Percentiles rank a stretch among this genome's conserved stretches.
phyloP scores from a whole-genome alignment of 2,888 invertebrate genomes.

The Cryptus armator region DNA sequence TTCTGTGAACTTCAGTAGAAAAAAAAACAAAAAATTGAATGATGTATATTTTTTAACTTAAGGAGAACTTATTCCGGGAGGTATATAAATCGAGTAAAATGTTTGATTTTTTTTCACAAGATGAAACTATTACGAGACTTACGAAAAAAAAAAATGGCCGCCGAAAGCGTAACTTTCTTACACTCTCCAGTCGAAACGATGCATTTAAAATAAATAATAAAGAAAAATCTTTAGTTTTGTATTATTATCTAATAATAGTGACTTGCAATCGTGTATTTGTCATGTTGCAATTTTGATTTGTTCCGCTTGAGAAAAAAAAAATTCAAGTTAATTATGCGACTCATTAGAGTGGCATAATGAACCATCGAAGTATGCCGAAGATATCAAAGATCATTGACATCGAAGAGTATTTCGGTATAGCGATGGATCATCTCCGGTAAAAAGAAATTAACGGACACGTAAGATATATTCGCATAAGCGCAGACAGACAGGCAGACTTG shows the following conservation, averaged over 20 bases:
- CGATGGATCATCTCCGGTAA: constrained; percentile 4
- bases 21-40: too few relatives aligned
- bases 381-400: neutral
- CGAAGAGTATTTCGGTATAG: constrained; percentile 21
- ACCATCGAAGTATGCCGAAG: neutral
- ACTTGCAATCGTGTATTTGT: neutral
- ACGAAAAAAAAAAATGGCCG: neutral
- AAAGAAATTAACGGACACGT: neutral
- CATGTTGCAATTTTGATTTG: neutral
- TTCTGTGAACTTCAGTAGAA: too few relatives aligned
- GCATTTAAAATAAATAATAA: too few relatives aligned
- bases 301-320: too few relatives aligned
- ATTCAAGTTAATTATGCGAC: neutral
- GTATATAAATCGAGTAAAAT: too few relatives aligned
- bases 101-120: too few relatives aligned
- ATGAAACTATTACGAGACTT: neutral
- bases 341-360: neutral
- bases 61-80: too few relatives aligned
- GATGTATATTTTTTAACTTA: too few relatives aligned
- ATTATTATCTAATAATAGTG: neutral
- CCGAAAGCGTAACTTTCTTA: too few relatives aligned
- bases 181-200: too few relatives aligned
- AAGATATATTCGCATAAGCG: neutral
- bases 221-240: too few relatives aligned
- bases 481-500: constrained; percentile 38